These are phyloP conservation scores for Ellobium chinense DNA, from an alignment of 2,888 invertebrate genomes.

Conservation along the genomic window DNA sequence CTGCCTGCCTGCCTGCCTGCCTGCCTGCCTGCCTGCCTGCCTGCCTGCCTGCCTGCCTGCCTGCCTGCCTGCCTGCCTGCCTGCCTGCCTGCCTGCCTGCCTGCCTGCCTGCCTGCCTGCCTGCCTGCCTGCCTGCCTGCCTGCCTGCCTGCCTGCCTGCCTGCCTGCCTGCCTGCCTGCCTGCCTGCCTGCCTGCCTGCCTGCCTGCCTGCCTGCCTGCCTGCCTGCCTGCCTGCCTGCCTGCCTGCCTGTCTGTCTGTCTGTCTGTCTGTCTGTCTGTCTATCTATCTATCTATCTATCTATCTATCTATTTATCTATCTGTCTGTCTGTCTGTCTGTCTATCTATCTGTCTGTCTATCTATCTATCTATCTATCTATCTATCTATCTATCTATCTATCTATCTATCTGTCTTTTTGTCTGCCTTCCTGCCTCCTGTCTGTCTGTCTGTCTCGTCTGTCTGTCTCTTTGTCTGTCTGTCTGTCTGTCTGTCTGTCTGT, in stretches of 20 bases:
- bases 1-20: background rate
- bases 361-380: background rate
- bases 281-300: background rate
- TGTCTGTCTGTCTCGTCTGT: no score
- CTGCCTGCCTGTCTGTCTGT: background rate
- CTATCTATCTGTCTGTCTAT: background rate
- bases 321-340: background rate
- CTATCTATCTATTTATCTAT: background rate
- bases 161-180: background rate
- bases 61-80: background rate
- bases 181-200: background rate
- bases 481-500: no score
- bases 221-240: background rate
- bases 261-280: background rate
- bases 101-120: background rate
- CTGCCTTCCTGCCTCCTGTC: no score
- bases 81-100: background rate
- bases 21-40: background rate
- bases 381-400: no score
- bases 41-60: background rate
- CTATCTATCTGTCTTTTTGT: no score
- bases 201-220: background rate
- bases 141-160: background rate
- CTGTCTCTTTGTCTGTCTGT: no score
- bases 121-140: background rate